Conservation (phyloP, 2,888 invertebrate species). For the Catocala nupta region DNA sequence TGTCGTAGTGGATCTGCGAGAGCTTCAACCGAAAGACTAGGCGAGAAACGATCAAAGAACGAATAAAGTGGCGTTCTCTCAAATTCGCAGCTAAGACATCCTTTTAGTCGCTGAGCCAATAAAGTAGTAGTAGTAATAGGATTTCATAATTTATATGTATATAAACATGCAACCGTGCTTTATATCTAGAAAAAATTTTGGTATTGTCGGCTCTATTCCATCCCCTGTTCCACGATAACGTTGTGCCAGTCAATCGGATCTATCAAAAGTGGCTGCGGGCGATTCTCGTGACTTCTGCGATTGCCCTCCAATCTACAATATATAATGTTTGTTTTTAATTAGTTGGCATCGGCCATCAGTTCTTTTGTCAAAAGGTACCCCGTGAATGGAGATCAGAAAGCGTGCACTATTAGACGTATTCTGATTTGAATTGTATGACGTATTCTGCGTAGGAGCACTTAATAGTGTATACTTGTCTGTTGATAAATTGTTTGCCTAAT, state of each 20-base stretch:
- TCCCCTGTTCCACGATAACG: constrained; percentile 19
- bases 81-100: too few species aligned
- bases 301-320: constrained; percentile 65
- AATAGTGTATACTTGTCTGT: neutral
- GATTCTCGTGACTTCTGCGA: constrained; percentile 79
- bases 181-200: too few species aligned
- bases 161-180: too few species aligned
- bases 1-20: too few species aligned
- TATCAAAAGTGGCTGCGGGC: constrained; percentile 78
- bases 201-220: constrained; percentile 4
- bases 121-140: too few species aligned
- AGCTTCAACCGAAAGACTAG: too few species aligned
- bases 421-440: constrained; percentile 1
- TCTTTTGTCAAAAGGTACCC: constrained; percentile 42
- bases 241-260: constrained; percentile 69
- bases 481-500: too few species aligned
- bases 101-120: too few species aligned
- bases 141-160: too few species aligned
- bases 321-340: constrained; percentile 83
- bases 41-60: too few species aligned
- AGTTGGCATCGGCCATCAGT: constrained; percentile 69
- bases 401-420: constrained; percentile 13
- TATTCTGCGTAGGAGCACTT: neutral
- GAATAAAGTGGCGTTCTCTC: too few species aligned
- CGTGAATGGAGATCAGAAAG: constrained; percentile 13